Conservation (phyloP, 2,888 invertebrate genomes). For the Stratiomys singularior region DNA sequence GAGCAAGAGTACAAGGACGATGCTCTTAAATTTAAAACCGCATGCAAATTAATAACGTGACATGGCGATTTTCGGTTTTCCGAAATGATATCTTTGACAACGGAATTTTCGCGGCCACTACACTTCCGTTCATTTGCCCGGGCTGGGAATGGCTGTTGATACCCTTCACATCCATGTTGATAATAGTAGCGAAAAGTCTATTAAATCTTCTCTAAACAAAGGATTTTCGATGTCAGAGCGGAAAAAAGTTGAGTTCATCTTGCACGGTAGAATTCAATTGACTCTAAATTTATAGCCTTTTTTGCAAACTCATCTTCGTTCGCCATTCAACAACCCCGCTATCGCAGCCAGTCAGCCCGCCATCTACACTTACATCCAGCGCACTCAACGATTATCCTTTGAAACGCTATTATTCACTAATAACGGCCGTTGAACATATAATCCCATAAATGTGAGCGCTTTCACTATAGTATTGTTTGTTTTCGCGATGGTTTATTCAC, state of each 20-base stretch:
- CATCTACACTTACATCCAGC: not conserved
- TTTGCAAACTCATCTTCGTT: conserved; percentile 46
- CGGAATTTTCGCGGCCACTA: conserved; percentile 43
- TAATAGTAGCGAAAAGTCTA: not conserved
- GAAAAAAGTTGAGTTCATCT: conserved; percentile 34
- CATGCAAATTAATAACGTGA: conserved; percentile 48
- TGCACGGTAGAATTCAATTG: conserved; percentile 47
- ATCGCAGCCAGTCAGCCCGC: no score
- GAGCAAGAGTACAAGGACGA: conserved; percentile 1
- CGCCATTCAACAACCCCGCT: not conserved
- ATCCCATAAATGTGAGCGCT: conserved; percentile 37
- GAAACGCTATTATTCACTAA: not conserved
- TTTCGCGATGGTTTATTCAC: not conserved
- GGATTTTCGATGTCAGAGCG: conserved; percentile 26
- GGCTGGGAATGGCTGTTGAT: not conserved
- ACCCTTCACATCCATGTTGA: not conserved
- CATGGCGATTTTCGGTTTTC: conserved; percentile 34
- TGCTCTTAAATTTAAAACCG: conserved; percentile 28
- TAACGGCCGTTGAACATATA: conserved; percentile 34
- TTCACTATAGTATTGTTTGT: conserved; percentile 32
- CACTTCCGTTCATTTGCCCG: conserved; percentile 30
- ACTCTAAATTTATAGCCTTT: conserved; percentile 45
- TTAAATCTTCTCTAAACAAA: conserved; percentile 40
- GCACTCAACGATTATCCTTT: conserved; percentile 37
- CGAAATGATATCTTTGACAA: conserved; percentile 13